phyloP scores from a whole-genome alignment of 2,888 invertebrate species.

The Drosophila nr. perissopoda region DNA sequence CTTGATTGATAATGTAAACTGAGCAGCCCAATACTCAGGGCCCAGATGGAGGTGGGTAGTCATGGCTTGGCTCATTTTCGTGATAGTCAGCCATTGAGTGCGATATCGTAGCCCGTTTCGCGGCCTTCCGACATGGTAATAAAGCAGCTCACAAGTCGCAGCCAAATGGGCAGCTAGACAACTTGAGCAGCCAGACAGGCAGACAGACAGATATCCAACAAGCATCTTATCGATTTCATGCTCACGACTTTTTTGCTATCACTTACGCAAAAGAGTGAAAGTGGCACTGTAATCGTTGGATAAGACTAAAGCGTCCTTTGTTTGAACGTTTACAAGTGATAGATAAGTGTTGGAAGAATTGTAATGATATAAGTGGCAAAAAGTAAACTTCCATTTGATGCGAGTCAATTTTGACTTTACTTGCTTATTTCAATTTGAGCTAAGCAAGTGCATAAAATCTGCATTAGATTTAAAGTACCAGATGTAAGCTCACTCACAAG shows the following conservation, averaged over 20 bases:
- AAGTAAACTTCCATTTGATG: background rate
- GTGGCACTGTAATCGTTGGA: constrained; percentile 39
- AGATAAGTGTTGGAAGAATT: constrained; percentile 21
- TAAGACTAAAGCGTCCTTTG: constrained; percentile 24
- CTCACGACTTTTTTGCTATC: constrained; percentile 51
- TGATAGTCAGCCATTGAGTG: constrained; percentile 58
- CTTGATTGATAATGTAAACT: constrained; percentile 80
- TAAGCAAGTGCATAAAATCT: background rate
- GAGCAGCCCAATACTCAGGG: constrained; percentile 49
- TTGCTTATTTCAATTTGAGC: background rate
- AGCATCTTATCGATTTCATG: constrained; percentile 72
- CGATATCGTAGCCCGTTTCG: constrained; percentile 43
- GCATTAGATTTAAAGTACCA: background rate
- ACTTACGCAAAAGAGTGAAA: constrained; percentile 44
- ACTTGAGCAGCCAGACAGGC: constrained; percentile 3
- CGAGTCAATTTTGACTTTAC: background rate
- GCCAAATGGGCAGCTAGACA: constrained; percentile 20
- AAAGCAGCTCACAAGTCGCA: constrained; percentile 37
- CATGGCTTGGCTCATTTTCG: constrained; percentile 29
- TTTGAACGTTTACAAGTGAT: constrained; percentile 25
- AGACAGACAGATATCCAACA: constrained; percentile 1
- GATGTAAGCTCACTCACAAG: background rate
- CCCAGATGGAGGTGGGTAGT: constrained; percentile 23
- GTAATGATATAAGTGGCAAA: background rate
- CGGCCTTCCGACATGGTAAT: constrained; percentile 35